Evolutionary conservation across 2,797 vertebrate genomes (phyloP).

Genomic region (Hippopotamyrus pictus): DNA sequence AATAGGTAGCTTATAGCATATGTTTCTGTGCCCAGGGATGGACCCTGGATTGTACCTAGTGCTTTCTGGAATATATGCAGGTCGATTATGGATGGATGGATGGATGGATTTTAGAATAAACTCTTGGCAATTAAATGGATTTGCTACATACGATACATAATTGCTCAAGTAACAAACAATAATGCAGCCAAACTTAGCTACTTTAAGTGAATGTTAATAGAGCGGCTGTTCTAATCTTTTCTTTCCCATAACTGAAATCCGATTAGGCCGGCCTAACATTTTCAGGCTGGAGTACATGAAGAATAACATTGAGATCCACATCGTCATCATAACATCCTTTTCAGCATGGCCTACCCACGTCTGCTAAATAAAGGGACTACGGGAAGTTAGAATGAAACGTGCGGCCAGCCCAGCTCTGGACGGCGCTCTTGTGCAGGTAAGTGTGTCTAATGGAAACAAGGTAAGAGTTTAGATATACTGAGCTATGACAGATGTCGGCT

Average conservation of each 20-base stretch:
- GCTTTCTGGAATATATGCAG: not conserved
- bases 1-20: not conserved
- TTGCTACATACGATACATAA: not conserved
- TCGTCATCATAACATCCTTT: not conserved
- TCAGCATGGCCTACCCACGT: not conserved
- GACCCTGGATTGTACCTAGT: not conserved
- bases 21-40: not conserved
- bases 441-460: constrained; percentile 10
- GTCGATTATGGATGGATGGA: not conserved
- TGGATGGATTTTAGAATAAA: not conserved
- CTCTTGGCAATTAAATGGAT: not conserved
- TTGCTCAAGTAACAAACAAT: not conserved
- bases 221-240: not conserved
- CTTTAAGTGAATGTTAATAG: not conserved
- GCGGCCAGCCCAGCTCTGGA: not conserved
- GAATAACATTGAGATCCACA: not conserved
- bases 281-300: not conserved
- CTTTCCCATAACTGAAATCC: not conserved
- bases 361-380: not conserved
- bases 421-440: not conserved
- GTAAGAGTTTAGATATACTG: constrained; percentile 8
- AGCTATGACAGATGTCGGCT: not conserved
- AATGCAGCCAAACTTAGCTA: not conserved
- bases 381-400: not conserved
- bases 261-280: not conserved